These are phyloP conservation scores for Syngnathus scovelli DNA, from an alignment of 2,113 vertebrate species.

Conservation along the genomic window DNA sequence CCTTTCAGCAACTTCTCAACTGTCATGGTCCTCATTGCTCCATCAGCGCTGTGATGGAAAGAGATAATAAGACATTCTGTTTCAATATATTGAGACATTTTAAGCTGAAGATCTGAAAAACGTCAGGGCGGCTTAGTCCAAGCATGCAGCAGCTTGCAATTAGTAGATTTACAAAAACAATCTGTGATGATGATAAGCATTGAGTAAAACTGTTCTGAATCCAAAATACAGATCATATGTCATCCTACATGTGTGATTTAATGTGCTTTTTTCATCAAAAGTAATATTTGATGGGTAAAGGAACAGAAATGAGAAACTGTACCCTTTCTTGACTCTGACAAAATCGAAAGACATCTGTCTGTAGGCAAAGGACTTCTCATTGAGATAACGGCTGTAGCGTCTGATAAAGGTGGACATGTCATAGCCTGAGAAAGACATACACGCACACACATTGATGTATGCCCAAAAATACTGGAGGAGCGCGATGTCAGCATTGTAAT, in stretches of 20 bases:
- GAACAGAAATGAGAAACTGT: conserved; percentile 33
- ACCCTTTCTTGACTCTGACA: conserved; percentile 97
- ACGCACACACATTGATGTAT: neutral
- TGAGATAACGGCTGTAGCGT: conserved; percentile 94
- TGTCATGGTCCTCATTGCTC: conserved; percentile 93
- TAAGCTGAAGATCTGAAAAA: neutral
- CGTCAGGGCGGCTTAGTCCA: neutral
- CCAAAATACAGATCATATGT: conserved; percentile 5
- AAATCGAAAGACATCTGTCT: conserved; percentile 99
- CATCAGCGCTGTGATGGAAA: conserved; percentile 78
- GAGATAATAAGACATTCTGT: neutral
- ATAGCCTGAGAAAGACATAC: conserved; percentile 74
- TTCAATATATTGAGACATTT: neutral
- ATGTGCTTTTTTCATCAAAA: too few relatives aligned
- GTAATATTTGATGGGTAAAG: neutral
- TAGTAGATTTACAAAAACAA: too few relatives aligned
- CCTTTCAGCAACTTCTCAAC: conserved; percentile 95
- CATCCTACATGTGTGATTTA: neutral
- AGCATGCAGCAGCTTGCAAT: neutral
- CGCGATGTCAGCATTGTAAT: neutral
- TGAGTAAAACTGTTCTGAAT: neutral
- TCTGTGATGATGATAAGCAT: too few relatives aligned
- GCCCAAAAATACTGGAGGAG: neutral
- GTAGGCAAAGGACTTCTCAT: conserved; percentile 97
- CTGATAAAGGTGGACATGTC: conserved; percentile 99